Conservation (phyloP, 2,113 vertebrate genomes). For the Electrona antarctica region DNA sequence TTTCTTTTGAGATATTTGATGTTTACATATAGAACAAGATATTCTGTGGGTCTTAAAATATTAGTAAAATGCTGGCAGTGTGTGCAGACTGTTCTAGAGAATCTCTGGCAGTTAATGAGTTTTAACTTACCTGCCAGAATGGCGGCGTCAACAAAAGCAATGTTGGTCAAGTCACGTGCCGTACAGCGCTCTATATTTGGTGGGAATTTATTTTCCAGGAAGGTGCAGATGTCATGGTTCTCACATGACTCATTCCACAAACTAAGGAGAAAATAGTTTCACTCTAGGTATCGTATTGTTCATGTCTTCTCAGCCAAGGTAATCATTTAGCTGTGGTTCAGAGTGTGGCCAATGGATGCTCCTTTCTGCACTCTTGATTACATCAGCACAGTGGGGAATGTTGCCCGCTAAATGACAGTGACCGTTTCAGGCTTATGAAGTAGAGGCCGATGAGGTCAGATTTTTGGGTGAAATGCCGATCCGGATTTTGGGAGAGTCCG, state of each 20-base stretch:
- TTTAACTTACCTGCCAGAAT: too few relatives aligned
- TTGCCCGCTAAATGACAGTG: neutral
- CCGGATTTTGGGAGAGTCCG: too few relatives aligned
- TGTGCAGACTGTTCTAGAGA: too few relatives aligned
- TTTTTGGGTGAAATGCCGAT: too few relatives aligned
- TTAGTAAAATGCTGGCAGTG: too few relatives aligned
- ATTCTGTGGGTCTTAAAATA: too few relatives aligned
- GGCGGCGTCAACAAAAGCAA: too few relatives aligned
- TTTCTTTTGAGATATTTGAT: too few relatives aligned
- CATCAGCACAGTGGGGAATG: neutral
- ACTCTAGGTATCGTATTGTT: slow-evolving; percentile 1
- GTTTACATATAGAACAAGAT: too few relatives aligned
- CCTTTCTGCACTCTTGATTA: neutral
- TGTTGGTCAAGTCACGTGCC: too few relatives aligned
- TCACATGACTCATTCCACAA: slow-evolving; percentile 40
- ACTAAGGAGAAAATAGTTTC: neutral
- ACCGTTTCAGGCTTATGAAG: neutral
- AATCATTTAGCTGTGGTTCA: slow-evolving; percentile 22
- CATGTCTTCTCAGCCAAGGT: neutral
- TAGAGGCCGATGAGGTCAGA: neutral
- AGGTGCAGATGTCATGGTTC: slow-evolving; percentile 49
- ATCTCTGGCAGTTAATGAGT: too few relatives aligned
- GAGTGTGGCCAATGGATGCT: slow-evolving; percentile 18
- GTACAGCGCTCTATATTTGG: neutral
- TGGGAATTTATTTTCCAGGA: slow-evolving; percentile 26